These are phyloP conservation scores for Andinoacara biseriatus DNA, from an alignment of 2,113 vertebrate genomes.

Conservation along the genomic window DNA sequence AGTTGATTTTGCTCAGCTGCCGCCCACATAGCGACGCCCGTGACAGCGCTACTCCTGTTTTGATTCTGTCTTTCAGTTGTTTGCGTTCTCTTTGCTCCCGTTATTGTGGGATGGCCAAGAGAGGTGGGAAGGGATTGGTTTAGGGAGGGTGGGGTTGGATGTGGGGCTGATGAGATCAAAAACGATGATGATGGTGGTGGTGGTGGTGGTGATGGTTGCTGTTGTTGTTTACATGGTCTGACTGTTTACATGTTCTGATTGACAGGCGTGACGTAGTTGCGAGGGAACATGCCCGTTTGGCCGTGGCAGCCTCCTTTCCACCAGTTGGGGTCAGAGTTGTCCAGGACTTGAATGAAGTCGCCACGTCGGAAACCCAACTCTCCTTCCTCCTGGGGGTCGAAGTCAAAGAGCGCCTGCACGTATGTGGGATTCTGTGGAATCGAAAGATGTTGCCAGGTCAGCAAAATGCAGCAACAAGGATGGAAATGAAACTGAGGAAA, in stretches of 20 bases:
- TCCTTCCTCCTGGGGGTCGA: conserved; percentile 98
- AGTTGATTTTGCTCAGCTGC: conserved; percentile 63
- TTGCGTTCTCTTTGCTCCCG: conserved; percentile 87
- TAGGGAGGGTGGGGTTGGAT: conserved; percentile 83
- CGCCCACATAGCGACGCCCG: conserved; percentile 56
- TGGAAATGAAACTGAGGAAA: neutral
- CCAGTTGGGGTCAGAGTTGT: conserved; percentile 99
- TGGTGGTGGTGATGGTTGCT: conserved; percentile 29
- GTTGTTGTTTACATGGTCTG: conserved; percentile 50
- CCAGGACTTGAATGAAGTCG: conserved; percentile 98
- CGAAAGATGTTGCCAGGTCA: neutral
- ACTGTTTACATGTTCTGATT: conserved; percentile 92
- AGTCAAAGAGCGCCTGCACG: conserved; percentile 98
- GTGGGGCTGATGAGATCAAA: conserved; percentile 65
- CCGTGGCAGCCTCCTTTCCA: conserved; percentile 98
- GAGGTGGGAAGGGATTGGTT: conserved; percentile 81
- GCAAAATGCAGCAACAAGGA: neutral
- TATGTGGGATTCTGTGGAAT: conserved; percentile 82
- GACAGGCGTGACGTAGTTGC: conserved; percentile 98
- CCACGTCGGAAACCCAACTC: conserved; percentile 97
- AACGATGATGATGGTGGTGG: conserved; percentile 33
- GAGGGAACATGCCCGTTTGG: conserved; percentile 99
- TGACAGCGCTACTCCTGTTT: conserved; percentile 44
- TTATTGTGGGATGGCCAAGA: conserved; percentile 85
- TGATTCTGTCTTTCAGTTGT: conserved; percentile 49